These are phyloP conservation scores for Catocala fraxini DNA, from an alignment of 2,888 invertebrate genomes.

Conservation along the genomic window DNA sequence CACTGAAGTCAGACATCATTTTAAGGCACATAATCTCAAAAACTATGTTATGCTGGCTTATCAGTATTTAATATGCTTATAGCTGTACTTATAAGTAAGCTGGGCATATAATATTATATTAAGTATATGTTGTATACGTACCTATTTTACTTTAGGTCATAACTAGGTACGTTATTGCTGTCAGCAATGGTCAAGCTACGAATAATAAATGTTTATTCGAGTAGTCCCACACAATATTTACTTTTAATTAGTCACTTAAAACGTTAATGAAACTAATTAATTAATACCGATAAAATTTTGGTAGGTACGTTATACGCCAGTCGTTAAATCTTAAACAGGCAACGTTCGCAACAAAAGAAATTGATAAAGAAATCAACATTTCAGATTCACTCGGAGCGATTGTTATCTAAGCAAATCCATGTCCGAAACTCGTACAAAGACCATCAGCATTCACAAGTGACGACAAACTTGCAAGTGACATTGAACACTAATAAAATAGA, in stretches of 20 bases:
- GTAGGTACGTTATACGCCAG: constrained; percentile 22
- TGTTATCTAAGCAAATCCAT: constrained; percentile 57
- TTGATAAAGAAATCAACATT: constrained; percentile 70
- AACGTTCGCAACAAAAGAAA: constrained; percentile 45
- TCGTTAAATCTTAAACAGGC: constrained; percentile 27
- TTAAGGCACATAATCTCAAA: no score
- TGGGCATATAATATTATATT: no score
- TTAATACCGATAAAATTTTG: constrained; percentile 47
- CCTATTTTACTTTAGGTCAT: no score
- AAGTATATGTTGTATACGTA: no score
- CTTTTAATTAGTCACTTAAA: constrained; percentile 3
- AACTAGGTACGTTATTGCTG: background rate
- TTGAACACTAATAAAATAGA: constrained; percentile 1
- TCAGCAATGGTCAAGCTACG: background rate
- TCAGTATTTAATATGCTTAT: no score
- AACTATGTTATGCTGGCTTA: no score
- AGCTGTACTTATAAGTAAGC: no score
- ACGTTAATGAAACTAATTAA: constrained; percentile 34
- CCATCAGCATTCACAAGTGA: constrained; percentile 49
- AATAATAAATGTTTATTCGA: no score
- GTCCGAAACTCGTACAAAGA: constrained; percentile 51
- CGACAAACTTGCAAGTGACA: constrained; percentile 10
- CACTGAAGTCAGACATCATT: no score
- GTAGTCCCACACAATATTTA: no score
- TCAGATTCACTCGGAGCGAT: constrained; percentile 56